phyloP scores from a whole-genome alignment of 2,113 vertebrate genomes.

The Formicarius rufipectus region DNA sequence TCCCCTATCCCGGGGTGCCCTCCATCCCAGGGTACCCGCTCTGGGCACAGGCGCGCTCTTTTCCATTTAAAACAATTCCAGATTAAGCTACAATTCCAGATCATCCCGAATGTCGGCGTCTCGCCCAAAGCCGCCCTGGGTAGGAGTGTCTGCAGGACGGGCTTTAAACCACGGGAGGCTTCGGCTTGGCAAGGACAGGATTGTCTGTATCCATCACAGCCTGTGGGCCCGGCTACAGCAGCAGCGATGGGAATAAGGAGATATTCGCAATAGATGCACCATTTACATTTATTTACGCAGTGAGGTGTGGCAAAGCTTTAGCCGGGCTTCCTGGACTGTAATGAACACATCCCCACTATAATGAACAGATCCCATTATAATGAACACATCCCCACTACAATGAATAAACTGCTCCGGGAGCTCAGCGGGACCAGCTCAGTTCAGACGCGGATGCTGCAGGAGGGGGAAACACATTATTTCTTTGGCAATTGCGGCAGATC shows the following conservation, averaged over 20 bases:
- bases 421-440: background rate
- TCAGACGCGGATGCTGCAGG: background rate
- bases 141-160: too few relatives aligned
- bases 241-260: background rate
- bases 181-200: too few relatives aligned
- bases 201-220: too few relatives aligned
- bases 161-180: rapidly evolving
- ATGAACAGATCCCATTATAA: too few relatives aligned
- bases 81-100: background rate
- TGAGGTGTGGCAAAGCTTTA: background rate
- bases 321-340: background rate
- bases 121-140: too few relatives aligned
- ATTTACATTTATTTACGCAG: background rate
- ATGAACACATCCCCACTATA: too few relatives aligned
- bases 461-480: background rate
- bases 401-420: background rate
- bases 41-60: background rate
- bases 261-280: background rate
- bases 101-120: background rate
- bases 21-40: too few relatives aligned
- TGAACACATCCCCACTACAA: too few relatives aligned
- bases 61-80: background rate
- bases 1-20: too few relatives aligned
- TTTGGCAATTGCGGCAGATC: background rate
- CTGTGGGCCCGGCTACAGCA: background rate